A percentile compares a stretch with the other conserved stretches of the same genome.
Evolutionary conservation across 1,140 invertebrate genomes (phyloP).

Genomic region (Anastatus disparis): DNA sequence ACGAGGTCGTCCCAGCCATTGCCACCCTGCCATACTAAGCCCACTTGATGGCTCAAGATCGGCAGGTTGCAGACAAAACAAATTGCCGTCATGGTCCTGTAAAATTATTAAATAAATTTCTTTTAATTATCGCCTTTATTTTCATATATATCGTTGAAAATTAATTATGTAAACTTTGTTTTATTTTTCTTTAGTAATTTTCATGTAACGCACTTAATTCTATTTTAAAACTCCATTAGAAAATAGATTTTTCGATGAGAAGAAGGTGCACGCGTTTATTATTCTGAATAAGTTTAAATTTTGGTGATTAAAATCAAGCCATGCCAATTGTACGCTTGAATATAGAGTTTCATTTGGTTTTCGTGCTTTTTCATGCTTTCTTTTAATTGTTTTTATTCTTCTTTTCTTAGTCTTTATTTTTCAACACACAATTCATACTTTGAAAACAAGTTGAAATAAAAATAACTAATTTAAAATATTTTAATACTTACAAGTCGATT

Average conservation of each 20-base stretch:
- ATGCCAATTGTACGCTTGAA: slow-evolving; percentile 57
- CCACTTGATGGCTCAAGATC: slow-evolving; percentile 92
- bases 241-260: slow-evolving; percentile 44
- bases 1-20: slow-evolving; percentile 93
- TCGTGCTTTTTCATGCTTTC: slow-evolving; percentile 40
- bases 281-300: slow-evolving; percentile 51
- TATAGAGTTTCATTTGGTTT: slow-evolving; percentile 35
- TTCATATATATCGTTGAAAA: no score
- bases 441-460: no score
- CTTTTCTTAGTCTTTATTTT: no score
- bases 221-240: slow-evolving; percentile 33
- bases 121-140: no score
- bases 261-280: slow-evolving; percentile 51
- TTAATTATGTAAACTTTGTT: no score
- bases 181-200: neutral
- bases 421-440: no score
- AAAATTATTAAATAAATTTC: no score
- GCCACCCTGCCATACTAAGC: slow-evolving; percentile 89
- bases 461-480: no score
- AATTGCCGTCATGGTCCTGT: slow-evolving; percentile 90
- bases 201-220: no score
- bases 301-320: slow-evolving; percentile 56
- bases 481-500: no score
- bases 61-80: slow-evolving; percentile 96
- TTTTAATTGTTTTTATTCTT: no score